phyloP scores from a whole-genome alignment of 2,797 vertebrate species.

The Malacoraja senta region DNA sequence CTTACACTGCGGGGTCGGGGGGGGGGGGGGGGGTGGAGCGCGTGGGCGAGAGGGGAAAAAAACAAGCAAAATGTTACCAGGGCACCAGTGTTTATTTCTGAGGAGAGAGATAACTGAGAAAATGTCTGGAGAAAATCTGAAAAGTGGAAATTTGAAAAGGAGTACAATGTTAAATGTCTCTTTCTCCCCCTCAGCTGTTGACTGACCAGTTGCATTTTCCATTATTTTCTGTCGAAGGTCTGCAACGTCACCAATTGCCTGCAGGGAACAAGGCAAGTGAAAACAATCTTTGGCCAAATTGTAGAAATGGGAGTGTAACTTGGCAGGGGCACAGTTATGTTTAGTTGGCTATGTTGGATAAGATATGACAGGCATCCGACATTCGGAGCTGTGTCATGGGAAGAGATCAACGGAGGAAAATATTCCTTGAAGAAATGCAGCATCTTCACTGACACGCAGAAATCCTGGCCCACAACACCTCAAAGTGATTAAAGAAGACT shows the following conservation, averaged over 20 bases:
- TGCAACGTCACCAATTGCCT: background rate
- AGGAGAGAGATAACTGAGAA: background rate
- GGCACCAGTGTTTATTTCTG: too few relatives aligned
- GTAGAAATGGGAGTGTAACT: background rate
- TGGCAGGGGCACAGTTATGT: background rate
- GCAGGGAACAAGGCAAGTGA: background rate
- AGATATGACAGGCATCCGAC: too few relatives aligned
- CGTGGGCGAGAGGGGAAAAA: background rate
- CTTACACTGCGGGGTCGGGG: slow-evolving; percentile 66
- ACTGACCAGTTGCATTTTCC: background rate
- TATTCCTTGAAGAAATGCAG: too few relatives aligned
- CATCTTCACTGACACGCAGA: too few relatives aligned
- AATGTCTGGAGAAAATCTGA: background rate
- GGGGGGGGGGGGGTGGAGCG: background rate
- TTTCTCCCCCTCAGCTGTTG: background rate
- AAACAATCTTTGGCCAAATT: background rate
- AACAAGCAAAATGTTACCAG: background rate
- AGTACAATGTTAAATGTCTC: background rate
- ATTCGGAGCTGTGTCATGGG: too few relatives aligned
- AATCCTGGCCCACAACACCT: too few relatives aligned
- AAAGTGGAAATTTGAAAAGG: background rate
- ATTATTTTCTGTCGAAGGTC: background rate
- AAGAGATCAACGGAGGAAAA: too few relatives aligned
- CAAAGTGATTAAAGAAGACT: too few relatives aligned
- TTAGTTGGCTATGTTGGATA: too few relatives aligned